Base-by-base conservation (phyloP, 2,888 invertebrate species). In the Brenthis daphne region DNA sequence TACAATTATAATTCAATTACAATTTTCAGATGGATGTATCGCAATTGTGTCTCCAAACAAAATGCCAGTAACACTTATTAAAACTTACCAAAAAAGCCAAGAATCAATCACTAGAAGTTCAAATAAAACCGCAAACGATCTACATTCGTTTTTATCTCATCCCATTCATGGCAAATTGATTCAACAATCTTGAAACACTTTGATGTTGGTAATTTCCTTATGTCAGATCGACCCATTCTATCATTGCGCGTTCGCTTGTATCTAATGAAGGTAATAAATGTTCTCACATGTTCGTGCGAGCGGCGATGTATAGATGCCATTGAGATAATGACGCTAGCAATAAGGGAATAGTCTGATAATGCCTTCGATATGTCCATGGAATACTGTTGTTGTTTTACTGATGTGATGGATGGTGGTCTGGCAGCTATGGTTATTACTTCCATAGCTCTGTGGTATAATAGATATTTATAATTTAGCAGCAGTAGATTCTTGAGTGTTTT, bases 251-350 rank as follows among this genome's bases (percentile, higher is more conserved):
- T 81, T 81, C 83, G 77, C 79, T 82, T 80, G 82, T 74, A 75
- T 80, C 77, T 85, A 85, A 86, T 86, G 85, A 81, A 80, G 70
- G 80, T 85, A 76, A 86, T 81, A 80, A 84, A 86, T 85, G 85
- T 75, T 73, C 51, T 53, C 47, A 50, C 64, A 51, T 58, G 67
- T 65, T 67, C 67, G 69, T 69, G 66, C 54, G 64, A 66, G 65
- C 85, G 74, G 83, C 86, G 80, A 87, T 86, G 86, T 85, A 87
- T 87, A 76, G 80, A 75, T 73, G 72, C 80, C 85, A 85, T 87
- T 77, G 77, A 78, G 79, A 79, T 85, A 85, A 85, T 82, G 84
- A 80, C 68, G 65, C 80, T 78, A 77, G 82, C 79, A 81, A 79
- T 82, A 78, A 77, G 79, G 75, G 77, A 78, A 80, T 79, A 76